Evolutionary conservation across 1,140 invertebrate species (phyloP).

Genomic region (Apis mellifera): Amel_HAv3.1 CM009935.2:2697501-2698000

Average conservation of each 20-base stretch:
- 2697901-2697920: not conserved
- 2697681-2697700: constrained; percentile 24
- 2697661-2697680: constrained; percentile 16
- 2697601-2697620: constrained; percentile 31
- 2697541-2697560: constrained; percentile 8
- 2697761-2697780: constrained; percentile 22
- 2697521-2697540: not conserved
- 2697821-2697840: constrained; percentile 14
- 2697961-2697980: no score
- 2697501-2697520: rapidly evolving
- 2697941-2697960: not conserved
- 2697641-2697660: constrained; percentile 40
- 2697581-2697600: not conserved
- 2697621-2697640: constrained; percentile 59
- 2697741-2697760: constrained; percentile 57
- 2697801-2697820: constrained; percentile 29
- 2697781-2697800: not conserved
- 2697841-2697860: constrained; percentile 23
- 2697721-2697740: constrained; percentile 56
- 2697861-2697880: constrained; percentile 20
- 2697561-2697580: not conserved
- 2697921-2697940: constrained; percentile 27
- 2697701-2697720: constrained; percentile 37
- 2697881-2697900: not conserved
- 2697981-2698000: no score